Percentiles rank a stretch among this genome's conserved stretches.
Conservation (phyloP, 2,113 vertebrate species). For the Leptocoma aspasia region DNA sequence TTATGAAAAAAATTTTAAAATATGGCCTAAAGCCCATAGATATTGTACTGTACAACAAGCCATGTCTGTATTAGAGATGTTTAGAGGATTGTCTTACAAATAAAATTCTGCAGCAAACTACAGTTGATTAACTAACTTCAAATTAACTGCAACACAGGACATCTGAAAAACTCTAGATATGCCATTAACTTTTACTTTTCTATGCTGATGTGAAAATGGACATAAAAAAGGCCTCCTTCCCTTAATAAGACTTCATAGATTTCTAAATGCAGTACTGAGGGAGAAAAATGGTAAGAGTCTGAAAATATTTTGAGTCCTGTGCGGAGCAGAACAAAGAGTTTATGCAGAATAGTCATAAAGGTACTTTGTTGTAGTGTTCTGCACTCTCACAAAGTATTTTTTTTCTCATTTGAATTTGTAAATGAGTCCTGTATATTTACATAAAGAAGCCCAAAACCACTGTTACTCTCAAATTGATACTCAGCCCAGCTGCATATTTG, state of each 20-base stretch:
- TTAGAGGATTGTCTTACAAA: neutral
- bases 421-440: neutral
- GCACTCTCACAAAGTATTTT: neutral
- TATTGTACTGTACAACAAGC: neutral
- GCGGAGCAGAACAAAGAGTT: accelerated
- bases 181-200: neutral
- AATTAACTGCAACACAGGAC: neutral
- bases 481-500: neutral
- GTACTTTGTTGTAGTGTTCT: neutral
- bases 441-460: neutral
- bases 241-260: neutral
- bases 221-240: accelerated
- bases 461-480: neutral
- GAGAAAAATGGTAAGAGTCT: neutral
- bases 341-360: neutral
- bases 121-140: neutral
- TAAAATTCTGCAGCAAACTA: neutral
- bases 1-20: neutral
- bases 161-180: neutral
- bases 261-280: neutral
- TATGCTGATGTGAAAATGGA: neutral
- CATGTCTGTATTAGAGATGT: neutral
- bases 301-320: neutral
- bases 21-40: neutral
- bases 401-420: neutral